phyloP scores from a whole-genome alignment of 1,140 invertebrate genomes.

The Listronotus oregonensis region DNA sequence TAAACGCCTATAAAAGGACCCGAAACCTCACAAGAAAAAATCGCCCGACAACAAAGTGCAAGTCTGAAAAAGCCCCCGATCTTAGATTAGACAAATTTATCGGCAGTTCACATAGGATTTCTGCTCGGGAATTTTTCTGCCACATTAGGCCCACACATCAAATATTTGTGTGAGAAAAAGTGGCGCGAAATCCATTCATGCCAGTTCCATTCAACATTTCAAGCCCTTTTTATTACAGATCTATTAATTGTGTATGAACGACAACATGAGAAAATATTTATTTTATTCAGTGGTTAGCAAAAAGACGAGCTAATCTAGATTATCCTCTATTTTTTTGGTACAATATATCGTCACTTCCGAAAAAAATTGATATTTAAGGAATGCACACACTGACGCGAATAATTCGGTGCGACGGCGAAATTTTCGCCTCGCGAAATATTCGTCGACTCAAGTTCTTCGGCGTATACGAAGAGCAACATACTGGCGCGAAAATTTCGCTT shows the following conservation, averaged over 20 bases:
- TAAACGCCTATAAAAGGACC: constrained; percentile 24
- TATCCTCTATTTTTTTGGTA: too few species aligned
- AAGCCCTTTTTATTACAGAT: constrained; percentile 13
- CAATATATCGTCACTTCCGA: too few species aligned
- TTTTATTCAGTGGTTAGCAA: neutral
- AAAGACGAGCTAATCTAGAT: too few species aligned
- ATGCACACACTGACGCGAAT: too few species aligned
- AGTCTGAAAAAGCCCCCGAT: constrained; percentile 27
- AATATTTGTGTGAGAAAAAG: constrained; percentile 27
- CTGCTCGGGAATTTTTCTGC: constrained; percentile 26
- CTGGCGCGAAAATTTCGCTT: too few species aligned
- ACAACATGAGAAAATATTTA: neutral
- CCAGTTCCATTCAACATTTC: constrained; percentile 9
- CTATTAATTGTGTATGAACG: constrained; percentile 10
- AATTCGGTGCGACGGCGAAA: too few species aligned
- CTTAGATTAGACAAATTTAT: constrained; percentile 36
- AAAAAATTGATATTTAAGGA: too few species aligned
- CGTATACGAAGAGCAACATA: too few species aligned
- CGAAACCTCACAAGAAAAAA: constrained; percentile 28
- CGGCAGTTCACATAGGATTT: constrained; percentile 32
- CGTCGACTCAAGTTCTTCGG: too few species aligned
- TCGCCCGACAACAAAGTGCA: constrained; percentile 26
- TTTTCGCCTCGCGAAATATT: too few species aligned
- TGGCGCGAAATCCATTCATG: constrained; percentile 31
- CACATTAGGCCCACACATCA: constrained; percentile 26